These are phyloP conservation scores for Luscinia megarhynchos DNA, from an alignment of 2,797 vertebrate genomes.

Conservation along the genomic window DNA sequence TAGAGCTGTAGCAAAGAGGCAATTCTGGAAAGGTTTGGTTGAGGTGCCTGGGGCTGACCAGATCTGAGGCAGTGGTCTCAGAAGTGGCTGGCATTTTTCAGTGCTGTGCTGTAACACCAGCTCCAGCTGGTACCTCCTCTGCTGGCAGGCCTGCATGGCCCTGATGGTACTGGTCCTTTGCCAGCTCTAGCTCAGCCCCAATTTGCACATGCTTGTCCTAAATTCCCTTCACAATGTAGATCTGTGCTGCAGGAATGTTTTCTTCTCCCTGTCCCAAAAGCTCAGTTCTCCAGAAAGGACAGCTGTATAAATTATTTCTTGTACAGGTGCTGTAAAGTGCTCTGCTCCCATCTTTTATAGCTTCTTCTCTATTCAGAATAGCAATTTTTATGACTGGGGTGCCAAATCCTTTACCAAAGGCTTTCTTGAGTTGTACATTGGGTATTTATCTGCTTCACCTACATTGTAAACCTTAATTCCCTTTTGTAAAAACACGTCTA, in stretches of 20 bases:
- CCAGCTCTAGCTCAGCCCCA: background rate
- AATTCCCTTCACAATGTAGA: background rate
- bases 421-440: background rate
- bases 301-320: background rate
- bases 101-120: background rate
- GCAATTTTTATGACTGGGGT: background rate
- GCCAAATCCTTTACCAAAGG: background rate
- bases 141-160: background rate
- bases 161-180: background rate
- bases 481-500: background rate
- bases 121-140: background rate
- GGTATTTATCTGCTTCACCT: background rate
- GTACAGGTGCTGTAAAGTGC: background rate
- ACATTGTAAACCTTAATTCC: background rate
- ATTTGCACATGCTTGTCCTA: background rate
- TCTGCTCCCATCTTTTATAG: background rate
- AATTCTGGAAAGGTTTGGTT: background rate
- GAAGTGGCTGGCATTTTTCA: background rate
- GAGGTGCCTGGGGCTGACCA: background rate
- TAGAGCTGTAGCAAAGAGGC: background rate
- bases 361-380: background rate
- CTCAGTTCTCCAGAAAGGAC: background rate
- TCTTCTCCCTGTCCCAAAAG: background rate
- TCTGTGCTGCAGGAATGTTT: background rate
- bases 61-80: background rate